Conservation (phyloP, 2,888 invertebrate genomes). For the Lapara coniferarum region DNA sequence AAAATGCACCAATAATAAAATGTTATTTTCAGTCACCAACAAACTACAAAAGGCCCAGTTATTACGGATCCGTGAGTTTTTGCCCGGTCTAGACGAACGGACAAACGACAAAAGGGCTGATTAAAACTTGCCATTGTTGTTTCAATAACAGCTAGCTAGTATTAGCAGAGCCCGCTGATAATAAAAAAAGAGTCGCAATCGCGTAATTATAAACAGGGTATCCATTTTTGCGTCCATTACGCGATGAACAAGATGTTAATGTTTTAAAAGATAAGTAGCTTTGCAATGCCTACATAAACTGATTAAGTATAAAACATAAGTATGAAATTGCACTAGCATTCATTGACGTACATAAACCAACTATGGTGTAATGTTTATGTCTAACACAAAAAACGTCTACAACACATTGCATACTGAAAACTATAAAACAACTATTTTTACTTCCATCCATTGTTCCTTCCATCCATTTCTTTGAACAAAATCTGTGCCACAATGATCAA, state of each 20-base stretch:
- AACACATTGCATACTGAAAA: no score
- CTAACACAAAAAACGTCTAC: no score
- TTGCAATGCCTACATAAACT: no score
- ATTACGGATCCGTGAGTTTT: slow-evolving; percentile 57
- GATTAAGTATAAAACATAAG: no score
- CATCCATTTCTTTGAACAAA: background rate
- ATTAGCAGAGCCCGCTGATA: slow-evolving; percentile 37
- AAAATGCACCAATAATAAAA: slow-evolving; percentile 29
- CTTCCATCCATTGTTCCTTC: background rate
- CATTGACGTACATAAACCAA: no score
- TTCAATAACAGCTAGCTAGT: slow-evolving; percentile 46
- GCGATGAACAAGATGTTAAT: background rate
- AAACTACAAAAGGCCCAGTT: slow-evolving; percentile 51
- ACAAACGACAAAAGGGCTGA: slow-evolving; percentile 75
- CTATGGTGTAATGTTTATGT: no score
- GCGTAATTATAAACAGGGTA: slow-evolving; percentile 36
- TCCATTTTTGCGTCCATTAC: slow-evolving; percentile 27
- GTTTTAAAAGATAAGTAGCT: background rate
- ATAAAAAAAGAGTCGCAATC: slow-evolving; percentile 41
- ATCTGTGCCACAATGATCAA: slow-evolving; percentile 3
- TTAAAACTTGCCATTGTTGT: slow-evolving; percentile 77
- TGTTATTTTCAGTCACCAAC: slow-evolving; percentile 35
- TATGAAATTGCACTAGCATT: no score
- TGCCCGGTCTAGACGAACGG: slow-evolving; percentile 72
- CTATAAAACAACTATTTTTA: background rate